Base-by-base conservation (phyloP, 2,113 vertebrate species). In the Cairina moschata region DNA sequence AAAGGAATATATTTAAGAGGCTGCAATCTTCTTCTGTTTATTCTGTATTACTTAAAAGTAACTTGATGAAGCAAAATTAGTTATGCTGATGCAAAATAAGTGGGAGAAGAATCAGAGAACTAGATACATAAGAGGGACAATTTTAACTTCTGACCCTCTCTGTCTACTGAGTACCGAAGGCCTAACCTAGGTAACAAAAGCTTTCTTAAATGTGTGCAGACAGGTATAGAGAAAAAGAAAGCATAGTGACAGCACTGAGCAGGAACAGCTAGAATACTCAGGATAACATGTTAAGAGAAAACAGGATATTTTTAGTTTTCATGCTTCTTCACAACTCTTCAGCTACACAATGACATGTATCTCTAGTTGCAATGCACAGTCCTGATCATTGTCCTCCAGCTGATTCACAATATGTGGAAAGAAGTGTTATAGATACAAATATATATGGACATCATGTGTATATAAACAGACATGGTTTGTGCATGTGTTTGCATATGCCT, bases 271-370 rank as follows among this genome's bases (percentile, higher is more conserved):
- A 20, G 20, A 83, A 46, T 46, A 52, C 13, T 63, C 34, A 38
- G 31, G 15, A 42, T 40, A 68, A 63, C 13, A 10, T 8, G 13
- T 17, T 1, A 3, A 31, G 8, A 52, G 40, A 83, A 83, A 68
- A 6, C 8, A 50, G 9, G 11, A 58, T 46, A 20, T 9, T 16
- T 52, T 68, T 25, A 38, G 7, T 28, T 74, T 58, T 67, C 29
- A 56, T 4, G 40, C 13, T 65, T 77, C 38, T 76, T 89, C 22
- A 58, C 34, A 52, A 6, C 32, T 75, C 31, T 56, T 42, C 5
- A 1, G 2, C 42, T 42, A 36, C 9, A 11, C 50, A 63, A 13
- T 52, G 26, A 56, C 25, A 52, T 1, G 0, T 46, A 65, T 6
- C 34, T n/a, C 18, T 62, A 62, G 9, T 34, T 87, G 34, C 54